These are phyloP conservation scores for Salvelinus alpinus DNA, from an alignment of 2,113 vertebrate species.

Conservation along the genomic window DNA sequence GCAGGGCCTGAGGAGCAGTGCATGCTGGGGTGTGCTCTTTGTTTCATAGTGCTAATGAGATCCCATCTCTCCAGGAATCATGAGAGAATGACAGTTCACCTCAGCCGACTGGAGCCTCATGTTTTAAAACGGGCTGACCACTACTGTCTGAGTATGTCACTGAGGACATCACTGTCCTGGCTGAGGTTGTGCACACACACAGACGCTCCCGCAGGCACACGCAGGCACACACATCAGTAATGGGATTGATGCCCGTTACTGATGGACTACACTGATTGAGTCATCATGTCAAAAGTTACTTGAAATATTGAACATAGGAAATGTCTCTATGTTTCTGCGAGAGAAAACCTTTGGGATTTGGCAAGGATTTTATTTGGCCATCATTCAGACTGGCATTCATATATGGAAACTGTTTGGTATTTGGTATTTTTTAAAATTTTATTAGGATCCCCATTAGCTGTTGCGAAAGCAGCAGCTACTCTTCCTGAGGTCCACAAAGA, in stretches of 20 bases:
- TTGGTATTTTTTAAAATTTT: too few species aligned
- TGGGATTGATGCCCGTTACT: too few species aligned
- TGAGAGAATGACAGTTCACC: slow-evolving; percentile 31
- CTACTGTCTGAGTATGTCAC: neutral
- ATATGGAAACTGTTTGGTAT: too few species aligned
- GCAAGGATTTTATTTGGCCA: slow-evolving; percentile 1
- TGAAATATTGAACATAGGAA: slow-evolving; percentile 5
- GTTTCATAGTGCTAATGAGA: slow-evolving; percentile 33
- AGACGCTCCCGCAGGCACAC: neutral
- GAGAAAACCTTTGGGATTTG: neutral
- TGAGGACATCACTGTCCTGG: neutral
- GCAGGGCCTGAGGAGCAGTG: neutral
- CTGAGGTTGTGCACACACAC: too few species aligned
- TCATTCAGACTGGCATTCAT: neutral
- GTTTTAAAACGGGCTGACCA: slow-evolving; percentile 52
- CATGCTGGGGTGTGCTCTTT: slow-evolving; percentile 33
- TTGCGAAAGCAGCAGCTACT: too few species aligned
- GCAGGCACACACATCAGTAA: neutral
- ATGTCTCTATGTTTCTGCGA: neutral
- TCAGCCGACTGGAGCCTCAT: slow-evolving; percentile 53
- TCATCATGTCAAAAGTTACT: slow-evolving; percentile 9
- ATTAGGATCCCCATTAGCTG: too few species aligned
- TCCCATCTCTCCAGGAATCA: slow-evolving; percentile 20
- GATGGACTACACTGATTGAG: neutral
- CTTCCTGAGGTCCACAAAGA: too few species aligned